Conservation (phyloP, 2,797 vertebrate species). For the Ptychobarbus kaznakovi region DNA sequence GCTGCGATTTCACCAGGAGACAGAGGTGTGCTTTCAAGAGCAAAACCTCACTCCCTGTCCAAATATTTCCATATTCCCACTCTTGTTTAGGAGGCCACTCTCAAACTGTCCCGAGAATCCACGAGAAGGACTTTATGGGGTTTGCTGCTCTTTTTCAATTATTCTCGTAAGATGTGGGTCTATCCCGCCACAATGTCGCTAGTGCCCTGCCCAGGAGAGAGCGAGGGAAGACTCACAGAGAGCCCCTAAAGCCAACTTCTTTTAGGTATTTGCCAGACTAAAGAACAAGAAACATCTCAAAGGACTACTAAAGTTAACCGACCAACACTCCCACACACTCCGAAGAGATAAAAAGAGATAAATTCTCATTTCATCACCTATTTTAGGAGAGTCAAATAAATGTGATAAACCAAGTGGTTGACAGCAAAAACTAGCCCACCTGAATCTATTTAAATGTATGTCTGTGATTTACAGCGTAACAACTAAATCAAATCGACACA, state of each 20-base stretch:
- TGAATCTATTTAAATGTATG: conserved; percentile 11
- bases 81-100: conserved; percentile 38
- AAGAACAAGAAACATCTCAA: conserved; percentile 38
- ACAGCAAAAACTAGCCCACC: conserved; percentile 5
- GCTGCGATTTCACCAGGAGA: conserved; percentile 62
- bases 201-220: neutral
- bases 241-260: conserved; percentile 5
- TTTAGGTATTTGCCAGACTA: conserved; percentile 27
- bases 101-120: conserved; percentile 16
- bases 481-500: conserved; percentile 16
- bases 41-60: conserved; percentile 43
- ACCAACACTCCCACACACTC: conserved; percentile 17
- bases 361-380: conserved; percentile 31
- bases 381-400: conserved; percentile 30
- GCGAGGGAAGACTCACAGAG: conserved; percentile 2
- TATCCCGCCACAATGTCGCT: conserved; percentile 15
- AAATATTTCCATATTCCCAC: conserved; percentile 31
- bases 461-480: conserved; percentile 21
- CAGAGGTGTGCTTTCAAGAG: conserved; percentile 66
- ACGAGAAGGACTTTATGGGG: conserved; percentile 1
- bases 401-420: neutral
- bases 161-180: conserved; percentile 9
- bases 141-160: conserved; percentile 33
- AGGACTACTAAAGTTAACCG: conserved; percentile 51
- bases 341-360: conserved; percentile 37